phyloP scores from a whole-genome alignment of 2,888 invertebrate genomes.

The Ariolimax columbianus region DNA sequence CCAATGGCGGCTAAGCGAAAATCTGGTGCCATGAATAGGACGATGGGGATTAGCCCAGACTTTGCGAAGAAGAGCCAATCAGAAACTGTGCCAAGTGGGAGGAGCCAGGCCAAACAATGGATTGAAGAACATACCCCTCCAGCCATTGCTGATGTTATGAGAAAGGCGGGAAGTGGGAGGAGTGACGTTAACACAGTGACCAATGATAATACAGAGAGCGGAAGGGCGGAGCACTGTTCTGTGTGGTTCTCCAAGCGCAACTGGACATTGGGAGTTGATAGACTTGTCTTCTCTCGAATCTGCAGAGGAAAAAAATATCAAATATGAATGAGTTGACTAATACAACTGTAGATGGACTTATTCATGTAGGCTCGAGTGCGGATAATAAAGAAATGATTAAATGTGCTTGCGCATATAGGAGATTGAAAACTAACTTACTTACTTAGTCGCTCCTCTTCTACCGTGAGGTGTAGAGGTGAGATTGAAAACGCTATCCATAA shows the following conservation, averaged over 20 bases:
- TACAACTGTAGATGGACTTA: too few relatives aligned
- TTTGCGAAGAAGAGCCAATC: constrained; percentile 58
- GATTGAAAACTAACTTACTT: too few relatives aligned
- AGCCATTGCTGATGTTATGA: constrained; percentile 52
- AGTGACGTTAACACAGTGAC: constrained; percentile 52
- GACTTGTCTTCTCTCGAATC: constrained; percentile 51
- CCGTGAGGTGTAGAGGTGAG: too few relatives aligned
- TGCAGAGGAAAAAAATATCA: constrained; percentile 11
- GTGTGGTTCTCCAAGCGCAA: constrained; percentile 53
- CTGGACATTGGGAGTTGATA: constrained; percentile 51
- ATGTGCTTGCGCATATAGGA: too few relatives aligned
- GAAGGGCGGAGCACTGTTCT: constrained; percentile 49
- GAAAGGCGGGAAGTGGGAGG: constrained; percentile 55
- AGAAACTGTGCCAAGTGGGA: constrained; percentile 54
- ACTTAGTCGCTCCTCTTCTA: too few relatives aligned
- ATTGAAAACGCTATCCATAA: too few relatives aligned
- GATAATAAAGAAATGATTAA: too few relatives aligned
- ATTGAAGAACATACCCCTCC: constrained; percentile 51
- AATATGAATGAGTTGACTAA: not conserved
- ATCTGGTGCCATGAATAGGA: constrained; percentile 52
- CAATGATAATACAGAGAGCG: constrained; percentile 48
- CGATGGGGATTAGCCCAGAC: constrained; percentile 54
- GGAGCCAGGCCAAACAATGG: constrained; percentile 51
- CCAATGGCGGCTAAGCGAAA: constrained; percentile 53
- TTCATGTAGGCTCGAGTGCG: too few relatives aligned